Conservation (phyloP, 2,888 invertebrate genomes). For the Cephalotes varians region DNA sequence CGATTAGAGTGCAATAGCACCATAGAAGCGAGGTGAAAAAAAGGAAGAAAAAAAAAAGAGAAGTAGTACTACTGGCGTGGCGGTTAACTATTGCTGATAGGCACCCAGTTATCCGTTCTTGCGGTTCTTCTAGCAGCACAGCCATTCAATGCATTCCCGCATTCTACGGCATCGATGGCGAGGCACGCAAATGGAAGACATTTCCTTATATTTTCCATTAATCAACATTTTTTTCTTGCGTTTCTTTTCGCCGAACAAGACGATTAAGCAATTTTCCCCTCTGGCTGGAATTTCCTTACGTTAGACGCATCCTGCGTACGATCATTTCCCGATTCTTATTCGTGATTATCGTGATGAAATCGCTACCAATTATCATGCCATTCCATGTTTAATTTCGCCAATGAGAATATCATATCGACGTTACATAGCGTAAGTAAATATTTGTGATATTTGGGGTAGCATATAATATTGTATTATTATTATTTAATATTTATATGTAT, state of each 20-base stretch:
- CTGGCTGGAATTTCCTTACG: conserved; percentile 14
- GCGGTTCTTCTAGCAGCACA: conserved; percentile 68
- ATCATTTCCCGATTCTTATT: background rate
- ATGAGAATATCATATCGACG: background rate
- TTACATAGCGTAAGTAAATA: background rate
- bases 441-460: background rate
- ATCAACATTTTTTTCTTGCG: conserved; percentile 3
- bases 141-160: conserved; percentile 62
- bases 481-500: background rate
- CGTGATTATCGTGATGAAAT: background rate
- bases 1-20: conserved; percentile 43
- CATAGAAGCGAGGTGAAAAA: conserved; percentile 31
- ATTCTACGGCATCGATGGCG: background rate
- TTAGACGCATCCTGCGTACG: background rate
- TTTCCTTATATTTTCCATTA: conserved; percentile 23
- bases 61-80: conserved; percentile 51
- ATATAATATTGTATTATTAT: background rate
- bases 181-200: conserved; percentile 42
- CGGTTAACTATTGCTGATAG: conserved; percentile 66
- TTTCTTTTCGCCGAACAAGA: conserved; percentile 7
- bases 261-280: conserved; percentile 39
- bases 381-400: background rate
- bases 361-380: background rate
- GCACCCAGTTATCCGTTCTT: conserved; percentile 57
- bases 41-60: conserved; percentile 38